Base-by-base conservation (phyloP, 1,140 invertebrate species). In the Araneus ventricosus region DNA sequence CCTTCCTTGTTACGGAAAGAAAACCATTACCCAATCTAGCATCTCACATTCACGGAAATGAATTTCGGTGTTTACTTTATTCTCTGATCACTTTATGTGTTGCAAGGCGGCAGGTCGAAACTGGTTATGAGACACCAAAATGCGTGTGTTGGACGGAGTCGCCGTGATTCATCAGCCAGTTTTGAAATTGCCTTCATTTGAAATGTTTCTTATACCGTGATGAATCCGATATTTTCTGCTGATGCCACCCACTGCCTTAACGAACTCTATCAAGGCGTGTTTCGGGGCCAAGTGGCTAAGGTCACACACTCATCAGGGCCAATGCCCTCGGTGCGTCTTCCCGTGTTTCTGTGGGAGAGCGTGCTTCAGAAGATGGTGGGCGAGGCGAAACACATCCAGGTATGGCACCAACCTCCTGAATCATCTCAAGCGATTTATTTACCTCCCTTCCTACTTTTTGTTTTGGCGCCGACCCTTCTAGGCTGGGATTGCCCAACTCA, bases 221-320 rank as follows among this genome's bases (percentile, higher is more conserved):
- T 67, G 86, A 61, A 41, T 70, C 61, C n/a, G n/a, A 88, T 24
- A 86, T 86, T 86, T 86, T n/a, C 30, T 24, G 80, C 34, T 30
- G 52, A 88, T 88, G 59, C 34, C 86, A 22, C 57, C 59, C 61
- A 88, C 61, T 39, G 34, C 37, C 67, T 88, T 70, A 61, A 34
- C 39, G 57, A 61, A 57, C 34, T 87, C 22, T n/a, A 75, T 34
- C 59, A 88, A 45, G 88, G 67, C 67, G 88, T 89, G 88, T 89
- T 75, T 89, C n/a, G 61, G 61, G 39, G 45, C 84, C 34, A 88
- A 88, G 6, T 70, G 61, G 63, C 41, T 89, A 79, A 89, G 88
- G 88, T 89, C 88, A 70, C 86, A 63, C 85, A 88, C 30, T 75
- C 70, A 67, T 39, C 63, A 70, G 88, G 70, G 88, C 59, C 88